Evolutionary conservation across 2,113 vertebrate species (phyloP).

Genomic region (Furnarius figulus): DNA sequence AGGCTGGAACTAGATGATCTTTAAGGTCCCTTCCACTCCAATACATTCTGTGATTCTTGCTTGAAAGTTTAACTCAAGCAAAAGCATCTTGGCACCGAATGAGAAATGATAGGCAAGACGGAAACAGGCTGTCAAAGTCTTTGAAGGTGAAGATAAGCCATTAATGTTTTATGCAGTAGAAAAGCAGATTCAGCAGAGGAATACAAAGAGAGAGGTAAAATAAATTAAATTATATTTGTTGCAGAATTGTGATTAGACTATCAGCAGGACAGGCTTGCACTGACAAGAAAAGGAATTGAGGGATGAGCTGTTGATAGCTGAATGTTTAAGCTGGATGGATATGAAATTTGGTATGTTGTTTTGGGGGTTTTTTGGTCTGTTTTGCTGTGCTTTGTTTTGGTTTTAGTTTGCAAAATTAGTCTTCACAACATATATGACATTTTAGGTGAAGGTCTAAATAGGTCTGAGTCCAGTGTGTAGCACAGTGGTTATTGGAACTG

Average conservation of each 20-base stretch:
- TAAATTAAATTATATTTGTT: not conserved
- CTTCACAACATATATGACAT: not conserved
- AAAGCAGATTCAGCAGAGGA: not conserved
- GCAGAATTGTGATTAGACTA: not conserved
- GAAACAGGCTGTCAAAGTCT: not conserved
- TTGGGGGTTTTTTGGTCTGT: not conserved
- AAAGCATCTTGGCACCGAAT: not conserved
- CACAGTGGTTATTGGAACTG: fast-evolving
- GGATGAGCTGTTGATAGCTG: not conserved
- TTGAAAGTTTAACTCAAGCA: not conserved
- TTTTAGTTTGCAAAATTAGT: not conserved
- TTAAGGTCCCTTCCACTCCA: not conserved
- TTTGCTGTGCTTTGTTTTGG: not conserved
- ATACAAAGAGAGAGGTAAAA: constrained; percentile 3
- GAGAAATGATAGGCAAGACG: not conserved
- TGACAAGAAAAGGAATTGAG: not conserved
- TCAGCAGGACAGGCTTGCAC: not conserved
- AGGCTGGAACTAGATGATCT: not conserved
- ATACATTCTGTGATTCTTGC: not conserved
- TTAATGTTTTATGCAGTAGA: constrained; percentile 37
- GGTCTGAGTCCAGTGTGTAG: not conserved
- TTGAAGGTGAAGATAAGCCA: constrained; percentile 37
- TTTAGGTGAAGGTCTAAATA: not conserved
- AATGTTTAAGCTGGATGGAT: not conserved
- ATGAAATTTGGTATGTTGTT: not conserved